Evolutionary conservation across 2,888 invertebrate genomes (phyloP), one percentile per base, ranked within the genome.

Genomic region (Melipona bicolor): DNA sequence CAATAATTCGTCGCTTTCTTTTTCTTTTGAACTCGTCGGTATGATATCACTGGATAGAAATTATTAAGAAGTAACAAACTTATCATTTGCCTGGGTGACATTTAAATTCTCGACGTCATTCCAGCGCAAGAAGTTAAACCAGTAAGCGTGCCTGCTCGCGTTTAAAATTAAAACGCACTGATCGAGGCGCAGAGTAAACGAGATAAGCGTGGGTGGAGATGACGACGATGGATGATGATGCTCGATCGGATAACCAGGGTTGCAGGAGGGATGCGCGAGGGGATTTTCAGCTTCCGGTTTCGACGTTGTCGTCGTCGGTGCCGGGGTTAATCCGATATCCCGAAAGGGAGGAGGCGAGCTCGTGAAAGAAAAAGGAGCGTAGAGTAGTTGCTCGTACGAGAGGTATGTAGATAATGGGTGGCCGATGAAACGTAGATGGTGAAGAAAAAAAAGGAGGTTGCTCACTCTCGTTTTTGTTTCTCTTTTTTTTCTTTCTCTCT

Each of bases 291-390:
- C 81, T 85, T 85, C 85, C 85, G 78, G 77, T 85, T 70, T 81
- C 85, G 74, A 56, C 80, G 80, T 72, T 50, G 79, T 72, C 77
- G 74, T 52, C 77, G 71, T 49, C 64, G 64, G 59, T 43, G 59
- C 80, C 62, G 54, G 71, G 77, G 77, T 78, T 85, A 85, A 85
- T 85, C 85, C 85, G 85, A 85, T 85, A 85, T 85, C 85, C 65
- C 85, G 85, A 79, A 85, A 85, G 76, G 52, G 81, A 9, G 36
- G 6, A 59, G 54, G 49, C 76, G 73, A 75, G 65, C 61, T 54
- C 54, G 69, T 49, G 32, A 21, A 74, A 84, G 79, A 81, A 80
- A 75, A 71, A 56, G 67, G 67, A 72, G 70, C 59, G 59, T 62
- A 24, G 70, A 78, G 73, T 75, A 70, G 75, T 69, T 81, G 75